Conservation (phyloP, 2,888 invertebrate species). For the Xanthorhoe spadicearia region DNA sequence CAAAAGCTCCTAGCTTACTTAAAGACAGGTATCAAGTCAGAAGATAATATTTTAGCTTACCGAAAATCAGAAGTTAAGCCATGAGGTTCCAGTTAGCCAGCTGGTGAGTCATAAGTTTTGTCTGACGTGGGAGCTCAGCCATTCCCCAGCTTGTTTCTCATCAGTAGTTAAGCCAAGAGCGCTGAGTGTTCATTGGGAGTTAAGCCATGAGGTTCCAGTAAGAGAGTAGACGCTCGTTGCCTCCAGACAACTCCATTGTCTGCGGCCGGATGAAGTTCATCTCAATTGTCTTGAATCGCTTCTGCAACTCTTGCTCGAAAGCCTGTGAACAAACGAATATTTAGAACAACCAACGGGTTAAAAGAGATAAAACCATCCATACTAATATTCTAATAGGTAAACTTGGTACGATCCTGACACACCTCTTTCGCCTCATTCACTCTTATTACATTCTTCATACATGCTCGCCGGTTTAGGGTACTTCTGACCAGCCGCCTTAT, state of each 20-base stretch:
- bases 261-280: conserved; percentile 90
- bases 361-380: too few relatives aligned
- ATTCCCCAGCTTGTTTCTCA: not conserved
- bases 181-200: conserved; percentile 30
- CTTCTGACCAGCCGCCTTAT: too few relatives aligned
- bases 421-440: too few relatives aligned
- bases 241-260: conserved; percentile 81
- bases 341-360: not conserved
- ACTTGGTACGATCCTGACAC: too few relatives aligned
- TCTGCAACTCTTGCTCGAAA: conserved; percentile 91
- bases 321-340: conserved; percentile 73
- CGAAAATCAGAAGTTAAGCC: not conserved
- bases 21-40: too few relatives aligned
- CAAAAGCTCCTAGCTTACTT: not conserved
- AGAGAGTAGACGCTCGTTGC: conserved; percentile 87
- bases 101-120: not conserved
- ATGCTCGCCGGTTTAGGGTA: too few relatives aligned
- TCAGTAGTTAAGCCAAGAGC: not conserved
- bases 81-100: too few relatives aligned
- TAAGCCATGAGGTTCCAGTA: conserved; percentile 86
- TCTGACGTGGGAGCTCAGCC: not conserved
- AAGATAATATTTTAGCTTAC: too few relatives aligned
- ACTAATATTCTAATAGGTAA: too few relatives aligned
- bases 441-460: too few relatives aligned
- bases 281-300: conserved; percentile 89